Conservation (phyloP, 2,797 vertebrate species). For the Syncerus caffer region DNA sequence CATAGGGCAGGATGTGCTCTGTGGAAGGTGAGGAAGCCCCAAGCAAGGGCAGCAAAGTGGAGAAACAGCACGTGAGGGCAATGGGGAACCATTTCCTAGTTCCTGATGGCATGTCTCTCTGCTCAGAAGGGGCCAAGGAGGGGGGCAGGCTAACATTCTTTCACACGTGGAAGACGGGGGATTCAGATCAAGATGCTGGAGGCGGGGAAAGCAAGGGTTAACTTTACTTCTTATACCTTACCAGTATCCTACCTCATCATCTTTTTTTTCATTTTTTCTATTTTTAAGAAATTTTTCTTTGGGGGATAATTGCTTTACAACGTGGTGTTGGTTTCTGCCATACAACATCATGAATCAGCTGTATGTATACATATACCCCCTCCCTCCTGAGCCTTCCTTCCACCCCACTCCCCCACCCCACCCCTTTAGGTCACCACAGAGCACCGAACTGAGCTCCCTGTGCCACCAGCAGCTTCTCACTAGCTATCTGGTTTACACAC, state of each 20-base stretch:
- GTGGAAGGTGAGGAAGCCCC: background rate
- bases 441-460: background rate
- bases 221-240: background rate
- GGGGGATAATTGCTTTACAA: no score
- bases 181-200: background rate
- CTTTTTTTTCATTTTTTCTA: background rate
- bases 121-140: background rate
- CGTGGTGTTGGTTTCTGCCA: no score
- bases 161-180: background rate
- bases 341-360: no score
- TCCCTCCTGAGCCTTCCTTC: no score
- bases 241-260: background rate
- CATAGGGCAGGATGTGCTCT: background rate
- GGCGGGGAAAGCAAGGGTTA: background rate
- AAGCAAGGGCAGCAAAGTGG: fast-evolving
- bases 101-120: background rate
- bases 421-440: background rate
- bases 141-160: background rate
- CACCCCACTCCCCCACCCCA: no score
- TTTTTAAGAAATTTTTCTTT: no score
- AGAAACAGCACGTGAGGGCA: background rate
- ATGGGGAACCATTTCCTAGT: background rate
- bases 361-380: no score
- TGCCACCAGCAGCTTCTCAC: background rate
- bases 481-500: background rate